Evolutionary conservation across 2,113 vertebrate genomes (phyloP).

Genomic region (Myanophis thanlyinensis): DNA sequence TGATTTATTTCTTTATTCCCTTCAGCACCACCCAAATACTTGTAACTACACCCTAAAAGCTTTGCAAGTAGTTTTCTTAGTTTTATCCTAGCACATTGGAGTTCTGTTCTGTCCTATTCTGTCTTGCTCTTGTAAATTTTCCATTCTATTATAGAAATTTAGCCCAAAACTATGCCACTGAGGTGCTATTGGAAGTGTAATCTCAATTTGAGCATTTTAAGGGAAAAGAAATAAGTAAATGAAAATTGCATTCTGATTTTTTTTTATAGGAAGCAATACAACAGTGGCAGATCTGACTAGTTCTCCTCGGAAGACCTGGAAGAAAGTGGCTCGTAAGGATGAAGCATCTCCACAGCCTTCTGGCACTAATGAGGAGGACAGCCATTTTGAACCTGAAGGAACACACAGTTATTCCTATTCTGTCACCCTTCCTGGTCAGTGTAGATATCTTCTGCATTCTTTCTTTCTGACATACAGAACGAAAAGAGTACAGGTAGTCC

Average conservation of each 20-base stretch:
- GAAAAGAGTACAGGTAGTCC: no score
- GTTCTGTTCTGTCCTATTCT: neutral
- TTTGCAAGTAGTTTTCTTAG: neutral
- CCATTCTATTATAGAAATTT: neutral
- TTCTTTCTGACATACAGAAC: neutral
- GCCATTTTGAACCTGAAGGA: neutral
- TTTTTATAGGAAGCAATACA: constrained; percentile 67
- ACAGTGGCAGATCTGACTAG: constrained; percentile 63
- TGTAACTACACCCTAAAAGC: neutral
- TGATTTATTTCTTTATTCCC: neutral
- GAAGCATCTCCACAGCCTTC: neutral
- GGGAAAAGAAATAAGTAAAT: neutral
- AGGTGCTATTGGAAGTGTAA: neutral
- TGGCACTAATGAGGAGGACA: neutral
- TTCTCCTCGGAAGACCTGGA: constrained; percentile 61
- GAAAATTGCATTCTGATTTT: neutral
- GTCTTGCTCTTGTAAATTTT: neutral
- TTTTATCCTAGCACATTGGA: no score
- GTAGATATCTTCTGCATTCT: neutral
- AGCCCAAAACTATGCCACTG: neutral
- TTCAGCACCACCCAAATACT: neutral
- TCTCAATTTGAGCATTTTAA: neutral
- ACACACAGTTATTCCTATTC: neutral
- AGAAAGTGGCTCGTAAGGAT: constrained; percentile 6
- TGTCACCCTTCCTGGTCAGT: neutral